Evolutionary conservation across 2,113 vertebrate species (phyloP).

Genomic region (Pelusios castaneus): DNA sequence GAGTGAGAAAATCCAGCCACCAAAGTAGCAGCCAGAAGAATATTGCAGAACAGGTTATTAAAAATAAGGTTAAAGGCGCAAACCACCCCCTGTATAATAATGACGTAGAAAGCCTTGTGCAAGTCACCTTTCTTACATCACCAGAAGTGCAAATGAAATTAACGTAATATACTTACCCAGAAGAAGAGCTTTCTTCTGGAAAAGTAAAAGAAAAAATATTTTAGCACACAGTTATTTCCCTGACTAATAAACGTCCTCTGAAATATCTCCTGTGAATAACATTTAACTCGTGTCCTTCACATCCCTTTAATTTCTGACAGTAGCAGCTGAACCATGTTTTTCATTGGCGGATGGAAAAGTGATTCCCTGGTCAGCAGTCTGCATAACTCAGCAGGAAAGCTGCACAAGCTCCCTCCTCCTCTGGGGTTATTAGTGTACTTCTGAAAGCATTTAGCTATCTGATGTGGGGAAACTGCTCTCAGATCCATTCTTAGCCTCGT

Average conservation of each 20-base stretch:
- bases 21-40: not conserved
- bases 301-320: not conserved
- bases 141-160: not conserved
- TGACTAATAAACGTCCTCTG: not conserved
- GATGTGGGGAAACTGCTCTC: not conserved
- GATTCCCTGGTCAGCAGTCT: not conserved
- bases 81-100: not conserved
- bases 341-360: not conserved
- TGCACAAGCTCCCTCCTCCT: not conserved
- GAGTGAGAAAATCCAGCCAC: not conserved
- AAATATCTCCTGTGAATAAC: not conserved
- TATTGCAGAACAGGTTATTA: not conserved
- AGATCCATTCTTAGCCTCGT: not conserved
- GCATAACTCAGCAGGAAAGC: not conserved
- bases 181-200: constrained; percentile 75
- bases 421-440: not conserved
- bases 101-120: not conserved
- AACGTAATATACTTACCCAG: constrained; percentile 78
- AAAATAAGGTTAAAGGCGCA: not conserved
- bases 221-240: constrained; percentile 21
- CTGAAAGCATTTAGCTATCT: not conserved
- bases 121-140: not conserved
- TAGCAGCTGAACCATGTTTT: not conserved
- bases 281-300: not conserved
- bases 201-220: not conserved